Base-by-base conservation (phyloP, 2,113 vertebrate species). In the Psammodynastes pulverulentus region DNA sequence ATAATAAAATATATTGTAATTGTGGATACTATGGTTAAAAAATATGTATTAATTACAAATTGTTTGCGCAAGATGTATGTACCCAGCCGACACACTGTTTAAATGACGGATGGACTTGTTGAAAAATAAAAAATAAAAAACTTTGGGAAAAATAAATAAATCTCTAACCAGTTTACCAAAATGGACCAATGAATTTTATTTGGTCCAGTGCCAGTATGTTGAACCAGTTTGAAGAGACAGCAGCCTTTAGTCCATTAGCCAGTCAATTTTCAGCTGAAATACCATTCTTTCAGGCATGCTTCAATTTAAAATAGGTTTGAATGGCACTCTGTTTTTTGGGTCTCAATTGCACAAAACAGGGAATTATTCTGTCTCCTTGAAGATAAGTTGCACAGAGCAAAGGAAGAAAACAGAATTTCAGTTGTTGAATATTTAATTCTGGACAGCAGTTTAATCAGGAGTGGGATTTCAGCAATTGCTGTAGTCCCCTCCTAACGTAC, bases 341-440 rank as follows among this genome's bases (percentile, higher is more conserved):
- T 95, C 96, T 97, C 95, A 88, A 8, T 92, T 96, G 95, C 91
- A 94, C 94, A 96, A 97, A 95, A 96, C 94, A 89, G 95, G 92
- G 94, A 96, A 94, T 94, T 96, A 92, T 93, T 95, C 94, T 92
- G 17, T 96, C 94, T 98, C 95, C 94, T 95, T 97, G 96, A 94
- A 97, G 94, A 93, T 96, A 95, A 95, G 94, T 96, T 97, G 94
- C 87, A 95, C 84, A 92, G 94, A 97, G 95, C 96, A 94, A 95
- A 94, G 93, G 91, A 97, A 97, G 94, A 97, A 97, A 96, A 97
- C 96, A 96, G 96, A 96, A 96, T 96, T 98, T 97, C 95, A 95
- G 95, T 98, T 97, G 96, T 62, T 97, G 96, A 97, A 98, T 98
- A 97, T 98, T 98, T 98, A 98, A 98, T 98, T 97, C 97, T 96